These are phyloP conservation scores for Euzophera pinguis DNA, from an alignment of 2,888 invertebrate genomes.

Conservation along the genomic window DNA sequence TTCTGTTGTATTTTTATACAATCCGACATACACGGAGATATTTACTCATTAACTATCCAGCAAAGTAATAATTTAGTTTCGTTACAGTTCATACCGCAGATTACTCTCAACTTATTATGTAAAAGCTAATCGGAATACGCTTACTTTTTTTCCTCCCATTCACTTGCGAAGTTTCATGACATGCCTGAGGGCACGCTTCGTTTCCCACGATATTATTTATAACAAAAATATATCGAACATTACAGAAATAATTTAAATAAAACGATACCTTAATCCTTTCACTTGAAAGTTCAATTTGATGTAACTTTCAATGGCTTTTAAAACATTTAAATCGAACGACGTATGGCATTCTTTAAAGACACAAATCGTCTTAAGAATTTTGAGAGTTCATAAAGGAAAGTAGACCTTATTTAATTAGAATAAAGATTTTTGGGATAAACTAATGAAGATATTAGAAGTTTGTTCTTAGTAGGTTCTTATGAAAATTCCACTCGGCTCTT, in stretches of 20 bases:
- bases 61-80: conserved; percentile 1
- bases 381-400: conserved; percentile 29
- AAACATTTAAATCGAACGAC: conserved; percentile 22
- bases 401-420: conserved; percentile 29
- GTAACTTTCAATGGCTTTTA: conserved; percentile 10
- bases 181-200: conserved; percentile 82
- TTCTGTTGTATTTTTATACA: no score
- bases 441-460: conserved; percentile 55
- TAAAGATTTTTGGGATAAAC: conserved; percentile 30
- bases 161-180: conserved; percentile 64
- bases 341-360: conserved; percentile 38
- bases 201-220: conserved; percentile 75
- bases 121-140: conserved; percentile 46
- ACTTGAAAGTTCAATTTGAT: conserved; percentile 14
- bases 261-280: conserved; percentile 15
- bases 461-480: conserved; percentile 40
- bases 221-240: conserved; percentile 28
- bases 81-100: conserved; percentile 10
- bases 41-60: neutral
- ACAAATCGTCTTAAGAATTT: conserved; percentile 41
- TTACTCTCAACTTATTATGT: conserved; percentile 26
- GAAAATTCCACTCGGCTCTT: conserved; percentile 44
- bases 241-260: conserved; percentile 11
- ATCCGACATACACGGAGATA: no score
- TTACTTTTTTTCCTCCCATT: conserved; percentile 51